Base-by-base conservation (phyloP, 2,113 vertebrate genomes). In the Catagonus wagneri region DNA sequence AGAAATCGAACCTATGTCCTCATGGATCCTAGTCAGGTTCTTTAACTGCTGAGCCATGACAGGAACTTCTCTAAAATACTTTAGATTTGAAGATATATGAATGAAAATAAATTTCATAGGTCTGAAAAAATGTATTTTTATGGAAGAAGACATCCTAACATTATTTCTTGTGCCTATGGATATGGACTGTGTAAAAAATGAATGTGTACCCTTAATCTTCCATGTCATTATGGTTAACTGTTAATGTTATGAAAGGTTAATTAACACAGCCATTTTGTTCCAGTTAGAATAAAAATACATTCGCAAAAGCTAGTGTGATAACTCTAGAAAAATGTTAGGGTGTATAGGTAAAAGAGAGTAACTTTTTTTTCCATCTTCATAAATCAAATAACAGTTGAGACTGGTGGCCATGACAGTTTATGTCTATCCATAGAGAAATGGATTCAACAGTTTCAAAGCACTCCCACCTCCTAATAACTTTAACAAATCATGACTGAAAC, bases 171-270 rank as follows among this genome's bases (percentile, higher is more conserved):
- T 58, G 4, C 50, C 56, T 80, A 68, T 50, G 23, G 32, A 36
- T 69, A 36, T 86, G 23, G 44, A 52, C n/a, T 78, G 65, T 83
- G 25, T 75, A 90, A 88, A 63, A 75, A 71, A 80, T 71, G 12
- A 69, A 10, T 61, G 0, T 16, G 1, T 89, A 8, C 5, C 69
- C 36, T 54, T 91, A 25, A 95, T 69, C 27, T 76, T 90, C 32
- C 2, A 23, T 81, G 4, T n/a, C n/a, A 36, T 34, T 81, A 63
- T 87, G 16, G 27, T 54, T 54, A 74, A 68, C 2, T 36, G 20
- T 58, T 68, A 36, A 63, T 65, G 44, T 68, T 74, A 58, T 61
- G 17, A 76, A 92, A 97, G 88, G 86, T 72, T 84, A 81, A 81
- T 54, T 95, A 54, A 66, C 15, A 20, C 1, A 69, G 29, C 61